Base-by-base conservation (phyloP, 2,888 invertebrate species). In the Cryptocephalus primarius region DNA sequence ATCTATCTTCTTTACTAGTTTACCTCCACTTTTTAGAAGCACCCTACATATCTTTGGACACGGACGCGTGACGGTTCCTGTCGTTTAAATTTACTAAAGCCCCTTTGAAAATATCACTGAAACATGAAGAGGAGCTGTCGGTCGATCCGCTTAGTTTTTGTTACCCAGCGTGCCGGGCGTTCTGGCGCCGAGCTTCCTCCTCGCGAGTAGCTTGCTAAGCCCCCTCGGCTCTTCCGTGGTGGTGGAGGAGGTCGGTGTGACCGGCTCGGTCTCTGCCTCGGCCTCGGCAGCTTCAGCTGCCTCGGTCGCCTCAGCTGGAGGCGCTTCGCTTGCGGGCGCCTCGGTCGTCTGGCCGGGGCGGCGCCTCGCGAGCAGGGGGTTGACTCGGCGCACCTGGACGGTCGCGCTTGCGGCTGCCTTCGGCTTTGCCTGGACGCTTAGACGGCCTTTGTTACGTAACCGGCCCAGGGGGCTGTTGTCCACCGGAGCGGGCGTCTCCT, bases 201-300 rank as follows among this genome's bases (percentile, higher is more conserved):
- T 73, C 41, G 83, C 79, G 2, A 84, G 83, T 42, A 87, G 71
- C 33, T 85, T 82, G 58, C 75, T 76, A 1, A 84, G 69, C 0
- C 83, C 83, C 49, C 78, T 74, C 32, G 83, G 77, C 46, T 70
- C 69, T 55, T 70, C 69, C 1, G 70, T 69, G 13, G 71, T 69
- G 10, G 60, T 60, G 33, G 58, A 65, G 42, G 61, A 60, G 32
- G 57, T 49, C 13, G 58, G 45, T 6, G 59, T 49, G 10, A 55
- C 58, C 44, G 60, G 56, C 10, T 59, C 61, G 43, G 55, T 58
- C 2, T 59, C 60, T 46, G 63, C 59, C 38, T 57, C 57, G 39
- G 59, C 60, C 40, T 57, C 55, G 12, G 50, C 61, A 44, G 59
- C 62, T 11, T 59, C 57, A 0, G 55, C 44, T 8, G 55, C 50